phyloP scores from a whole-genome alignment of 2,888 invertebrate genomes.

The Parnassius apollo region DNA sequence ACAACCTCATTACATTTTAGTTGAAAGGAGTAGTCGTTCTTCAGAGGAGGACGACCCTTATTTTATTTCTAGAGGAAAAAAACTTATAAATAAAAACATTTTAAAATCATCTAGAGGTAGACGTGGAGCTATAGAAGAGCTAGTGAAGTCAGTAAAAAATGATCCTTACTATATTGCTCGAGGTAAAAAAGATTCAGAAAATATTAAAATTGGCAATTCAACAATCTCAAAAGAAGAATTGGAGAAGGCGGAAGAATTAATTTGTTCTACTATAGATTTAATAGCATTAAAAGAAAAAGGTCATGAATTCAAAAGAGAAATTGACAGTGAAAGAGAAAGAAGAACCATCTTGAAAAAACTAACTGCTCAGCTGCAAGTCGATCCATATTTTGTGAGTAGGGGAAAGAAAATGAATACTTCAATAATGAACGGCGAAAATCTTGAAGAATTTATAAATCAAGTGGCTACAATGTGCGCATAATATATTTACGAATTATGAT shows the following conservation, averaged over 20 bases:
- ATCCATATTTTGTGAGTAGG: slow-evolving; percentile 71
- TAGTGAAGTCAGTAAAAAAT: slow-evolving; percentile 70
- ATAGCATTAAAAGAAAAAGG: slow-evolving; percentile 42
- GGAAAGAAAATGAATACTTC: slow-evolving; percentile 58
- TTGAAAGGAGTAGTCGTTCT: slow-evolving; percentile 69
- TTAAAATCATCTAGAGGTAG: slow-evolving; percentile 56
- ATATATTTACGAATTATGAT: slow-evolving; percentile 9
- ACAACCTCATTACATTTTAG: slow-evolving; percentile 77
- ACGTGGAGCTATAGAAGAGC: slow-evolving; percentile 67
- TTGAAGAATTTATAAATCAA: slow-evolving; percentile 56
- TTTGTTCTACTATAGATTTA: slow-evolving; percentile 62
- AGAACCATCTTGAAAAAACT: slow-evolving; percentile 66
- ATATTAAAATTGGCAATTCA: slow-evolving; percentile 39
- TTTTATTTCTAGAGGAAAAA: slow-evolving; percentile 66
- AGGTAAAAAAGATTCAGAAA: slow-evolving; percentile 65
- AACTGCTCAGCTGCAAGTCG: slow-evolving; percentile 66
- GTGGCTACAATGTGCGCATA: slow-evolving; percentile 58
- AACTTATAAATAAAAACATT: slow-evolving; percentile 45
- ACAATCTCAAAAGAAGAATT: slow-evolving; percentile 41
- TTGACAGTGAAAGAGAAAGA: slow-evolving; percentile 62
- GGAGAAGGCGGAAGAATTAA: slow-evolving; percentile 56
- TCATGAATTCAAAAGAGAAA: slow-evolving; percentile 56
- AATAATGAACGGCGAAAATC: slow-evolving; percentile 37
- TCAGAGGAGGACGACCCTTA: slow-evolving; percentile 68
- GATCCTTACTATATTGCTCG: slow-evolving; percentile 78